These are phyloP conservation scores for Synergus itoensis DNA, from an alignment of 2,888 invertebrate genomes.

Conservation along the genomic window DNA sequence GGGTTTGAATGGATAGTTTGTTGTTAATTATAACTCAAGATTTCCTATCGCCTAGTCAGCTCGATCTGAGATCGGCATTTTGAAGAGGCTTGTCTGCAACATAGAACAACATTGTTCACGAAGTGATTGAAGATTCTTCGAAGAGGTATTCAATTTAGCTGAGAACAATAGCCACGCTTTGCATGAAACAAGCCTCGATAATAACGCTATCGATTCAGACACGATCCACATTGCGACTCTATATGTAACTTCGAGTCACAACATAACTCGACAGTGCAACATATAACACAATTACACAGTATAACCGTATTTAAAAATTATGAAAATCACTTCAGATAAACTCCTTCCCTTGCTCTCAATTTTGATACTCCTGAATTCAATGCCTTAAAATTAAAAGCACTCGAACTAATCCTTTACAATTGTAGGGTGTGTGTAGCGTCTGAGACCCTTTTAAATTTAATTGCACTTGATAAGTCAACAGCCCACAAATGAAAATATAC, in stretches of 20 bases:
- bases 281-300: constrained; percentile 8
- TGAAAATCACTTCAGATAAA: too few species aligned
- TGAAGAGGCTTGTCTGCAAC: constrained; percentile 11
- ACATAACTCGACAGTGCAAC: constrained; percentile 6
- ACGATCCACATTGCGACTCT: constrained; percentile 50
- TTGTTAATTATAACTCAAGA: constrained; percentile 4
- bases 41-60: constrained; percentile 22
- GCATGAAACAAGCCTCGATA: constrained; percentile 60
- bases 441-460: too few species aligned
- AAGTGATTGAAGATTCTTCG: constrained; percentile 37
- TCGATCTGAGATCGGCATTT: constrained; percentile 1
- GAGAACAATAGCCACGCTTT: constrained; percentile 53
- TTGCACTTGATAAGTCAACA: too few species aligned
- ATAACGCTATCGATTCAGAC: constrained; percentile 63
- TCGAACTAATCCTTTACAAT: too few species aligned
- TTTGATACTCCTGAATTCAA: too few species aligned
- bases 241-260: constrained; percentile 42
- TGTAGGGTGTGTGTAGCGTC: too few species aligned
- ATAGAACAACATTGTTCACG: constrained; percentile 21
- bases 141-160: constrained; percentile 53
- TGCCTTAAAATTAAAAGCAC: too few species aligned
- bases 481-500: too few species aligned
- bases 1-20: not conserved
- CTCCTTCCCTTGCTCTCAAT: too few species aligned
- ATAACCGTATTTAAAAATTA: constrained; percentile 14